Evolutionary conservation across 2,888 invertebrate species (phyloP).

Genomic region (Drosophila lutescens): DNA sequence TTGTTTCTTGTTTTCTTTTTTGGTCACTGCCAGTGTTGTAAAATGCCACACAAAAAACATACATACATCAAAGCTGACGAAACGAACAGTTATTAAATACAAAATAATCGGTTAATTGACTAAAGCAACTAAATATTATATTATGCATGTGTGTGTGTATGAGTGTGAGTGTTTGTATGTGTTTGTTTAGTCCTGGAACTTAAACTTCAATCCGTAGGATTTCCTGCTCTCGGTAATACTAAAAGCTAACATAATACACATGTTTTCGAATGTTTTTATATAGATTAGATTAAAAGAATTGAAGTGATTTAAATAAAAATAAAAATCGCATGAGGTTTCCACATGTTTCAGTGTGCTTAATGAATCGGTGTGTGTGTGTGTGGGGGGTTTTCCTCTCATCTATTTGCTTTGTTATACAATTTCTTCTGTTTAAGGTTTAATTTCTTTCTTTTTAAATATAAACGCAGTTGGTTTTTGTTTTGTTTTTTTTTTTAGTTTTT

Average conservation of each 20-base stretch:
- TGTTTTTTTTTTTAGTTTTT: constrained; percentile 46
- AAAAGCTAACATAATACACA: constrained; percentile 49
- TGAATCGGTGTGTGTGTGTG: constrained; percentile 2
- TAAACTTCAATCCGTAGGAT: constrained; percentile 8
- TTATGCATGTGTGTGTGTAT: constrained; percentile 4
- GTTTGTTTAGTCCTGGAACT: constrained; percentile 11
- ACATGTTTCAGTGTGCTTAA: constrained; percentile 17
- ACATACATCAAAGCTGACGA: constrained; percentile 34
- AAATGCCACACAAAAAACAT: constrained; percentile 36
- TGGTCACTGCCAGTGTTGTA: constrained; percentile 40
- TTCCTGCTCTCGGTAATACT: constrained; percentile 37
- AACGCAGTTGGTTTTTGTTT: constrained; percentile 61
- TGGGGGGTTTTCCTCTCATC: constrained; percentile 17
- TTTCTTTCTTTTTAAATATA: constrained; percentile 53
- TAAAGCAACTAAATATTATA: constrained; percentile 31
- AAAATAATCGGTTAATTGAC: constrained; percentile 37
- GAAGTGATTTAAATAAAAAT: not conserved
- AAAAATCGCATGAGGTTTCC: not conserved
- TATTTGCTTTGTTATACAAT: constrained; percentile 35
- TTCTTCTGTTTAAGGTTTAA: constrained; percentile 51
- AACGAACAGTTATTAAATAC: constrained; percentile 17
- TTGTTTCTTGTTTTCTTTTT: constrained; percentile 19
- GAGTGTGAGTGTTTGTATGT: constrained; percentile 10
- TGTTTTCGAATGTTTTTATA: constrained; percentile 22
- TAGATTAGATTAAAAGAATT: not conserved